A percentile compares a stretch with the other conserved stretches of the same genome.
These are phyloP conservation scores for Danio kyathit DNA, from an alignment of 2,797 vertebrate species.

Conservation along the genomic window DNA sequence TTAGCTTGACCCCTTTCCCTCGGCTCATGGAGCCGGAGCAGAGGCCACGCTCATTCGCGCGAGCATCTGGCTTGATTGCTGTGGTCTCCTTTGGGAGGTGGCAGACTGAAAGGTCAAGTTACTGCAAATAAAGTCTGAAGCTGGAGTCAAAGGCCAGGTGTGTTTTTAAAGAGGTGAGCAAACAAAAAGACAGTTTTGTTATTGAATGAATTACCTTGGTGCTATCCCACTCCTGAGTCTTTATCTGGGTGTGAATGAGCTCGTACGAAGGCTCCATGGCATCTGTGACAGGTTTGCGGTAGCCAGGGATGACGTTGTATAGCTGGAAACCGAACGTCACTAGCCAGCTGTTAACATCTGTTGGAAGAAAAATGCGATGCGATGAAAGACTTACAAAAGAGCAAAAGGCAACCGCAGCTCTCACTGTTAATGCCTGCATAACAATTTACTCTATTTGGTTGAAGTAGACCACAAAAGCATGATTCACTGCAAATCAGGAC, in stretches of 20 bases:
- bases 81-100: constrained; percentile 69
- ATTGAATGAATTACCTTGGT: constrained; percentile 79
- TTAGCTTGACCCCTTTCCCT: constrained; percentile 80
- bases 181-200: background rate
- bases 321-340: constrained; percentile 98
- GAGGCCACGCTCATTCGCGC: constrained; percentile 67
- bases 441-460: constrained; percentile 22
- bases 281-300: constrained; percentile 89
- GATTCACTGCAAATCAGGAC: constrained; percentile 58
- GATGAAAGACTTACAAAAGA: constrained; percentile 14
- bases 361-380: constrained; percentile 51
- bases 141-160: constrained; percentile 40
- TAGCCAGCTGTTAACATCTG: constrained; percentile 99
- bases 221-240: constrained; percentile 98
- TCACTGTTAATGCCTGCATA: background rate
- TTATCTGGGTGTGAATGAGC: constrained; percentile 92
- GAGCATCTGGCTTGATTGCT: constrained; percentile 72
- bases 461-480: constrained; percentile 45
- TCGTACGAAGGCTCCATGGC: constrained; percentile 95
- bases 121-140: constrained; percentile 50
- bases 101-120: constrained; percentile 61
- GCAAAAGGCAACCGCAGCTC: constrained; percentile 23
- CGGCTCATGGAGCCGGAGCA: constrained; percentile 68
- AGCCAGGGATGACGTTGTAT: constrained; percentile 97
- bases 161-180: constrained; percentile 10